Conservation (phyloP, 2,888 invertebrate species). For the Idaea biselata region DNA sequence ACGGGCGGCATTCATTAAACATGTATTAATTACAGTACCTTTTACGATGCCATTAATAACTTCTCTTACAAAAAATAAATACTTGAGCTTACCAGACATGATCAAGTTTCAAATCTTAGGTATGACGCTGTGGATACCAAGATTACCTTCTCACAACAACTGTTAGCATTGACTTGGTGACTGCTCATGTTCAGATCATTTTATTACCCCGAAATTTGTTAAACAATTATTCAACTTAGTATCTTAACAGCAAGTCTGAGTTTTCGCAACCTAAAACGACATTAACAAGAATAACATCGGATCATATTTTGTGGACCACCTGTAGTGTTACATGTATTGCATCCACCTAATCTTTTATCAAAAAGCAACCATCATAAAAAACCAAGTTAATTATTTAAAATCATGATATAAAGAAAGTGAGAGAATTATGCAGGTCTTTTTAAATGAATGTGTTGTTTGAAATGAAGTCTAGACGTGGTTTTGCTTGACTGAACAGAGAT, state of each 20-base stretch:
- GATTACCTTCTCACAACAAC: neutral
- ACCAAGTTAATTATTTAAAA: neutral
- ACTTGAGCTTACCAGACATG: constrained; percentile 11
- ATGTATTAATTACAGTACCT: constrained; percentile 17
- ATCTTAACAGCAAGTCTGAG: neutral
- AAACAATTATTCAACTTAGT: neutral
- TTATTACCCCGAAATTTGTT: neutral
- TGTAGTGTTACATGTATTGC: constrained; percentile 44
- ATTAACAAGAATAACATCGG: neutral
- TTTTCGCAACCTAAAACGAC: neutral
- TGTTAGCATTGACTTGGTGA: neutral
- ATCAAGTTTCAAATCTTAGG: neutral
- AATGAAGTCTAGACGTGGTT: constrained; percentile 70
- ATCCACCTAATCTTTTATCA: constrained; percentile 34
- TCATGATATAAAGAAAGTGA: constrained; percentile 38
- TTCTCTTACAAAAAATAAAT: neutral
- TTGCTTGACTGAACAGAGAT: constrained; percentile 60
- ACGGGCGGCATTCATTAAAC: constrained; percentile 22
- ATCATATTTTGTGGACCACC: constrained; percentile 46
- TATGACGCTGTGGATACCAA: neutral
- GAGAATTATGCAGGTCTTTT: constrained; percentile 47
- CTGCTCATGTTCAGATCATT: neutral
- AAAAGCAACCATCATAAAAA: constrained; percentile 36
- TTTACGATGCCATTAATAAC: neutral
- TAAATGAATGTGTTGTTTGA: constrained; percentile 56